Evolutionary conservation across 2,797 vertebrate genomes (phyloP), one percentile per base, ranked within the genome.

Genomic region (Scleropages formosus): DNA sequence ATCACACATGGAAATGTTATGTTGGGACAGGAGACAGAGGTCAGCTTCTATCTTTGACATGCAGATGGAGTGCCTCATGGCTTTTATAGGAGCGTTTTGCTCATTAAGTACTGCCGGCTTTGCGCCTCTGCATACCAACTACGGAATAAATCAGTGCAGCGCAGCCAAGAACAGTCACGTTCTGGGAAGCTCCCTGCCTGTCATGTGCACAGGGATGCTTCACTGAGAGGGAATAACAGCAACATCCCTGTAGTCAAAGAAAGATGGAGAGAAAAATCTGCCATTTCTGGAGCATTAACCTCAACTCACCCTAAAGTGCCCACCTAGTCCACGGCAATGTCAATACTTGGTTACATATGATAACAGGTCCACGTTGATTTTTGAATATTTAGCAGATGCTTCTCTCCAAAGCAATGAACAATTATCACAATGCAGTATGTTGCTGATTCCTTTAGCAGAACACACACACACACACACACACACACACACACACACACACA

Each of bases 31-130:
- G 74, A 72, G 53, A 77, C 76, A 74, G 49, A 24, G 67, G 72
- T 56, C 74, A 84, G 76, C 62, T 69, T 85, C 85, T 88, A 89
- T 89, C 88, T 82, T 82, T 4, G 74, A 64, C 75, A 64, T 68
- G 75, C 88, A 88, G 85, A 84, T 65, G 51, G 78, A 78, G 74
- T 71, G 78, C 85, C 86, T 72, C 73, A 65, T 59, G 85, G 83
- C 78, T 64, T 85, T 82, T 80, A 82, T 87, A 84, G 79, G 80
- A 78, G 78, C 51, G 6, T 78, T 77, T 70, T 80, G 76, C 83
- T 80, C 79, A 81, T 86, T 86, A 86, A 81, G 77, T 59, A 77
- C 82, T 53, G 69, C 76, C 71, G 26, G 20, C 49, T 46, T 47
- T 16, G 59, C 58, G 53, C 67, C 67, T 51, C 44, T 63, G 75